A percentile compares a stretch with the other conserved stretches of the same genome.
These are phyloP conservation scores for Monochamus alternatus DNA, from an alignment of 2,888 invertebrate species.

Conservation along the genomic window DNA sequence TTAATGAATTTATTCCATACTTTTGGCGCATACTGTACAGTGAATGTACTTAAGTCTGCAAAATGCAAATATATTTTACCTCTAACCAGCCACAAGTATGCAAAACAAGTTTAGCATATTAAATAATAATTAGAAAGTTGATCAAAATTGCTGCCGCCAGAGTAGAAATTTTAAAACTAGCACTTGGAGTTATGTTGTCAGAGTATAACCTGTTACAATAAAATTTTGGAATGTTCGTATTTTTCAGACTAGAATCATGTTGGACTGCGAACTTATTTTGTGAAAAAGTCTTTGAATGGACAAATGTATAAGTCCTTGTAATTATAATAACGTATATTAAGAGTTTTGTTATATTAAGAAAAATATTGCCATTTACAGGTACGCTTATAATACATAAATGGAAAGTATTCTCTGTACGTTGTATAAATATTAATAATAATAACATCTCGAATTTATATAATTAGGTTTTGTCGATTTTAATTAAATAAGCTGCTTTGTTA, in stretches of 20 bases:
- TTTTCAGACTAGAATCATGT: too few relatives aligned
- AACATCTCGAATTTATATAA: conserved; percentile 18
- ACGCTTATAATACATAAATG: neutral
- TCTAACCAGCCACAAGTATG: too few relatives aligned
- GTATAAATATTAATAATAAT: conserved; percentile 13
- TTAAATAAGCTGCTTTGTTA: conserved; percentile 13
- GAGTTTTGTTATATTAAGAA: neutral
- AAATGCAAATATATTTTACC: too few relatives aligned
- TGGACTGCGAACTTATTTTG: too few relatives aligned
- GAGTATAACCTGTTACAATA: neutral
- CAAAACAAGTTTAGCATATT: too few relatives aligned
- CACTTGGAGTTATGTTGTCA: neutral
- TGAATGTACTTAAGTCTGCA: too few relatives aligned
- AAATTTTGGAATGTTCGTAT: neutral
- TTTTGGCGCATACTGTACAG: too few relatives aligned
- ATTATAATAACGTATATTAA: neutral
- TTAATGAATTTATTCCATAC: too few relatives aligned
- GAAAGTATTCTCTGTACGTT: neutral
- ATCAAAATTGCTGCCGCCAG: neutral
- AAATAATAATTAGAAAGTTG: neutral
- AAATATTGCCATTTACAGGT: neutral
- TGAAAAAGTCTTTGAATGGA: too few relatives aligned
- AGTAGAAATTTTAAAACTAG: neutral
- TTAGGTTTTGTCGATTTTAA: conserved; percentile 6
- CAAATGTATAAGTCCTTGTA: too few relatives aligned